Percentiles rank a stretch among this genome's conserved stretches.
phyloP scores from a whole-genome alignment of 2,888 invertebrate genomes.

The Agriopis marginaria region DNA sequence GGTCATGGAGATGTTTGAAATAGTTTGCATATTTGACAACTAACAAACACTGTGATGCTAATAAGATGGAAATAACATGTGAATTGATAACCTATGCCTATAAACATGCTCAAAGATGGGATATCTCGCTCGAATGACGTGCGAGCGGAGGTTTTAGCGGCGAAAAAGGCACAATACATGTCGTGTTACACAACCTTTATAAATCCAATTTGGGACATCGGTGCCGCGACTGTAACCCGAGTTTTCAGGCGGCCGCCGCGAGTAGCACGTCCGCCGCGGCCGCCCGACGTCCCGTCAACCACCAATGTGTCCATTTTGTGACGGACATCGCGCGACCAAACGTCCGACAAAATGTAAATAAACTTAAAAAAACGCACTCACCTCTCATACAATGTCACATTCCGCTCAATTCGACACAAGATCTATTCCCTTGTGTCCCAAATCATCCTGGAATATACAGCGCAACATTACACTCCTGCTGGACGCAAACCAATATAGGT shows the following conservation, averaged over 20 bases:
- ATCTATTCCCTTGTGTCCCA: slow-evolving; percentile 79
- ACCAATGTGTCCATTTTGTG: slow-evolving; percentile 78
- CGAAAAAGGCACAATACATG: slow-evolving; percentile 23
- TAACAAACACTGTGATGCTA: slow-evolving; percentile 42
- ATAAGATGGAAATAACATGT: slow-evolving; percentile 47
- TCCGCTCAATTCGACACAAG: slow-evolving; percentile 84
- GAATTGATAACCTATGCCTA: slow-evolving; percentile 45
- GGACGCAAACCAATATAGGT: slow-evolving; percentile 84
- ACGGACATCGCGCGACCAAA: slow-evolving; percentile 65
- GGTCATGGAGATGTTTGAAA: slow-evolving; percentile 33
- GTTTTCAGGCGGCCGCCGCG: slow-evolving; percentile 58
- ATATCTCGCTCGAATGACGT: slow-evolving; percentile 37
- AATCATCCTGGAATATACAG: slow-evolving; percentile 82
- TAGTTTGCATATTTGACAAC: slow-evolving; percentile 34
- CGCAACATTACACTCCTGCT: slow-evolving; percentile 82
- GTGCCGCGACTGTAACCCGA: slow-evolving; percentile 50
- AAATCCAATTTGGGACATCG: slow-evolving; percentile 50
- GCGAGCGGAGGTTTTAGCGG: slow-evolving; percentile 24
- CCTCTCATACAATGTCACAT: slow-evolving; percentile 87
- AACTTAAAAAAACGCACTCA: slow-evolving; percentile 75
- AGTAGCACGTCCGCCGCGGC: slow-evolving; percentile 61
- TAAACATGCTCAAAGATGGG: slow-evolving; percentile 40
- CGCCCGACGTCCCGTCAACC: slow-evolving; percentile 69
- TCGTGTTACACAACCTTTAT: slow-evolving; percentile 75
- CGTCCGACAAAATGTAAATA: slow-evolving; percentile 79